phyloP scores from a whole-genome alignment of 2,797 vertebrate genomes.

The Florisuga fusca region DNA sequence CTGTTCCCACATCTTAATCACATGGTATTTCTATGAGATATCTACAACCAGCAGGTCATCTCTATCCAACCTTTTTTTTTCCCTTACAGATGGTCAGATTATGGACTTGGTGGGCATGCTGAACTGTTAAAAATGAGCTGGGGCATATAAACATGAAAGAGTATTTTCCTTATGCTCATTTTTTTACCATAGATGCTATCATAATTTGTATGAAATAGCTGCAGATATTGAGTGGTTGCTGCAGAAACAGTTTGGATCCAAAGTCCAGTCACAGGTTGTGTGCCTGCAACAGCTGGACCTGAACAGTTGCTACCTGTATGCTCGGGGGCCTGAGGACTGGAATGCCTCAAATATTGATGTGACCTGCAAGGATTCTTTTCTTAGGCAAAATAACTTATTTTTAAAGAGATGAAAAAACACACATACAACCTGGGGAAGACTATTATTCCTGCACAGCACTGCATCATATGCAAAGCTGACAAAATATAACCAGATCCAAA shows the following conservation, averaged over 20 bases:
- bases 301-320: not conserved
- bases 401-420: not conserved
- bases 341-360: not conserved
- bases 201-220: not conserved
- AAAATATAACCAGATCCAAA: not conserved
- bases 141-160: not conserved
- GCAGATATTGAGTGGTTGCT: not conserved
- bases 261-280: not conserved
- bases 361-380: not conserved
- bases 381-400: not conserved
- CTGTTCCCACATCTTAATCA: not conserved
- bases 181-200: not conserved
- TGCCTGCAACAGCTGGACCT: not conserved
- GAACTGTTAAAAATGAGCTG: not conserved
- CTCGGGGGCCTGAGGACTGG: fast-evolving
- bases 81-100: not conserved
- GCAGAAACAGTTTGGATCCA: not conserved
- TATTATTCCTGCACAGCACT: not conserved
- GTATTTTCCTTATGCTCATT: not conserved
- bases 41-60: not conserved
- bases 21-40: not conserved
- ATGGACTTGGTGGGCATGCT: not conserved
- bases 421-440: not conserved
- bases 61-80: not conserved
- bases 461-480: not conserved